phyloP scores from a whole-genome alignment of 2,113 vertebrate species.

The Meleagris gallopavo region DNA sequence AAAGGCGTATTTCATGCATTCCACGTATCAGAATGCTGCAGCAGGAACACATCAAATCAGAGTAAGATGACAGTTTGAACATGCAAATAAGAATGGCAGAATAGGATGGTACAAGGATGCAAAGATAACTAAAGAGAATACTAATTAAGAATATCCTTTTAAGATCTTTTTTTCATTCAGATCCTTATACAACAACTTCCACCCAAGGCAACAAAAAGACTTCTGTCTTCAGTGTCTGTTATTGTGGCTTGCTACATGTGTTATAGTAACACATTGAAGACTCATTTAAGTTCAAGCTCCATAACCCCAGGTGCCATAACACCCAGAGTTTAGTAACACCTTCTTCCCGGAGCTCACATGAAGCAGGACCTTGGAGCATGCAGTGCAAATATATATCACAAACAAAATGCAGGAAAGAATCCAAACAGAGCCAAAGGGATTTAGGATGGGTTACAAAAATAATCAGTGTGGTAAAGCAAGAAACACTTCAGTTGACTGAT shows the following conservation, averaged over 20 bases:
- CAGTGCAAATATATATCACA: rapidly evolving
- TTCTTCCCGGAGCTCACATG: not conserved
- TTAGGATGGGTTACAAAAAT: not conserved
- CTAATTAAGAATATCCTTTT: conserved; percentile 28
- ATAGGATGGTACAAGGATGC: not conserved
- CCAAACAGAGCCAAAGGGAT: not conserved
- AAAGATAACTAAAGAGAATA: conserved; percentile 19
- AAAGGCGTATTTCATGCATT: conserved; percentile 32
- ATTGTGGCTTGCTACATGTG: conserved; percentile 29
- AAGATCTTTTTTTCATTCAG: conserved; percentile 38
- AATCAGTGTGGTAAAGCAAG: not conserved
- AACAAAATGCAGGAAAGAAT: not conserved
- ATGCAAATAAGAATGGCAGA: not conserved
- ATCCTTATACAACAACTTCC: conserved; percentile 49
- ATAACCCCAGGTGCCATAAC: conserved; percentile 1
- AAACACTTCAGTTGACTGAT: not conserved
- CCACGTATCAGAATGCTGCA: conserved; percentile 32
- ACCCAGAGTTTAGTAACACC: not conserved
- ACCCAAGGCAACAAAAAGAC: conserved; percentile 46
- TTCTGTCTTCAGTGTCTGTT: conserved; percentile 28
- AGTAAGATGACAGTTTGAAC: conserved; percentile 45
- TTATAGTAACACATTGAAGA: conserved; percentile 37
- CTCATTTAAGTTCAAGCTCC: not conserved
- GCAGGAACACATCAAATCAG: not conserved
- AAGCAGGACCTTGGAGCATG: not conserved